A percentile compares a stretch with the other conserved stretches of the same genome.
Conservation (phyloP, 2,113 vertebrate genomes). For the Cercocebus atys region DNA sequence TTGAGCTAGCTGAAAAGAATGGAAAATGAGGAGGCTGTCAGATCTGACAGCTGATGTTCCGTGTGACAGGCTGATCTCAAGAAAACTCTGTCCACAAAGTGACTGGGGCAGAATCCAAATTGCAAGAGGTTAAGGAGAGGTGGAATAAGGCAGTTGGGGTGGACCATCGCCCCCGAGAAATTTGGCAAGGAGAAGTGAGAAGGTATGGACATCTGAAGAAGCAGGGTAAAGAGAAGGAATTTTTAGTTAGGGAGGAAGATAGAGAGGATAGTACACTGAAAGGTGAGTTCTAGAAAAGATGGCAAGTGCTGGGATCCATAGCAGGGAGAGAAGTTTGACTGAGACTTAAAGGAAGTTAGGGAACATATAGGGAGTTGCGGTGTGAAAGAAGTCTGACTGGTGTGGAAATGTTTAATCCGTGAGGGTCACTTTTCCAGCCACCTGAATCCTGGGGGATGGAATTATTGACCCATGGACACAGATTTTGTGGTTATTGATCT, state of each 20-base stretch:
- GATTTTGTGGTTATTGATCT: neutral
- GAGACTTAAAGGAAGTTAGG: neutral
- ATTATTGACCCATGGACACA: neutral
- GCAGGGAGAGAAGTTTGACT: neutral
- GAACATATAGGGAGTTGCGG: neutral
- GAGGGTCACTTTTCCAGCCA: neutral
- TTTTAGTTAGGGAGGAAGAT: neutral
- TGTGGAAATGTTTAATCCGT: neutral
- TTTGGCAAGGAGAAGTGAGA: neutral
- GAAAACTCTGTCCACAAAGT: neutral
- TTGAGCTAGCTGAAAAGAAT: neutral
- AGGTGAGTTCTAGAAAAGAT: neutral
- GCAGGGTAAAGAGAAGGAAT: neutral
- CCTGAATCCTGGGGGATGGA: neutral
- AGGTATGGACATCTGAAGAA: neutral
- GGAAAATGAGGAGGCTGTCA: neutral
- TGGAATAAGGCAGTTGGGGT: neutral
- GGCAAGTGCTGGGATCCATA: neutral
- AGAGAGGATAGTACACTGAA: neutral
- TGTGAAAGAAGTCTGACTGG: neutral
- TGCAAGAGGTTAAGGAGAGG: neutral
- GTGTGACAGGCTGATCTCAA: neutral
- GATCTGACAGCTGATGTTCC: neutral
- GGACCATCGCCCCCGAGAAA: neutral
- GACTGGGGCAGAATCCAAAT: neutral